Evolutionary conservation across 2,113 vertebrate genomes (phyloP).

Genomic region (Thunnus maccoyii): DNA sequence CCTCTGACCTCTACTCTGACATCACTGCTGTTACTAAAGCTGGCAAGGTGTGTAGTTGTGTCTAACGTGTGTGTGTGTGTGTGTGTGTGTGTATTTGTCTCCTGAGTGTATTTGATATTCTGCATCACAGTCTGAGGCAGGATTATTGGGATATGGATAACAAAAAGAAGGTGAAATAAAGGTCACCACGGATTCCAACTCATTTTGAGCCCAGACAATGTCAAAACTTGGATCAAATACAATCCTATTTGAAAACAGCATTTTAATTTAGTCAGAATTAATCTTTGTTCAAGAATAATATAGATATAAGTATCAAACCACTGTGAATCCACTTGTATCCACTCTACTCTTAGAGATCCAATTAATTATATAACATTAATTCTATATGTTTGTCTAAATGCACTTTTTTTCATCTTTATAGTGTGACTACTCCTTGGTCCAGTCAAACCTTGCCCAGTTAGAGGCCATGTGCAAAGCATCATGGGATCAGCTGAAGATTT

Average conservation of each 20-base stretch:
- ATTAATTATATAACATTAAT: too few species aligned
- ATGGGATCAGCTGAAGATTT: conserved; percentile 80
- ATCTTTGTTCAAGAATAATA: too few species aligned
- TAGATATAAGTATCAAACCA: neutral
- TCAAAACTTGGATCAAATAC: neutral
- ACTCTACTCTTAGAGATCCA: neutral
- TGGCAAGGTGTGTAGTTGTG: conserved; percentile 76
- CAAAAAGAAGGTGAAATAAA: neutral
- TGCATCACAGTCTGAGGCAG: neutral
- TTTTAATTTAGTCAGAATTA: too few species aligned
- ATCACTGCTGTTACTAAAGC: conserved; percentile 81
- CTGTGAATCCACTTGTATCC: neutral
- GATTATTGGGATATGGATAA: too few species aligned
- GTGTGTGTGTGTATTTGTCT: neutral
- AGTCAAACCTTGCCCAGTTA: conserved; percentile 76
- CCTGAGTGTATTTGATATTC: neutral
- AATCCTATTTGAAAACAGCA: too few species aligned
- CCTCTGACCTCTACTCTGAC: conserved; percentile 85
- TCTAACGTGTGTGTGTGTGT: neutral
- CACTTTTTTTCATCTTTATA: conserved; percentile 18
- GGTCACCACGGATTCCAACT: neutral
- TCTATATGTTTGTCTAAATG: neutral
- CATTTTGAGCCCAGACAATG: neutral
- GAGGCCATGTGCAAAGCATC: conserved; percentile 82
- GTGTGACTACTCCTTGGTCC: conserved; percentile 83